Evolutionary conservation across 2,113 vertebrate genomes (phyloP).

Genomic region (Litocranius walleri): DNA sequence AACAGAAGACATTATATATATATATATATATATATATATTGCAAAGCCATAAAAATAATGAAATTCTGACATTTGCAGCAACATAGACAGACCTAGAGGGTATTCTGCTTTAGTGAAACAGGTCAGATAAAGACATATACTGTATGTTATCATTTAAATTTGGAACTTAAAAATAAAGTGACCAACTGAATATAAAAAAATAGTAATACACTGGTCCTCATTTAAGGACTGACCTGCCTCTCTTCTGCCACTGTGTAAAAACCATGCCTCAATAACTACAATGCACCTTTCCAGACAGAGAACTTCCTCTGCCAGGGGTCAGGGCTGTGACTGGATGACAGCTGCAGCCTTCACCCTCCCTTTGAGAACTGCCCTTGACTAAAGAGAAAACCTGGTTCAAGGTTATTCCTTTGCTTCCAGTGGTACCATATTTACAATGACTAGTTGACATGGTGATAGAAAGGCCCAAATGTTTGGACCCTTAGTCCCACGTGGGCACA

Average conservation of each 20-base stretch:
- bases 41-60: neutral
- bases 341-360: neutral
- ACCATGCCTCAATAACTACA: neutral
- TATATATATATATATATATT: neutral
- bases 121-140: neutral
- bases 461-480: neutral
- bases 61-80: neutral
- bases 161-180: neutral
- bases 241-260: neutral
- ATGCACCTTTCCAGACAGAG: neutral
- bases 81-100: neutral
- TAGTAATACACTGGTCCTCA: neutral
- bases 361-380: neutral
- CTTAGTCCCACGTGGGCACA: neutral
- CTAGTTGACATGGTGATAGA: neutral
- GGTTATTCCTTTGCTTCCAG: neutral
- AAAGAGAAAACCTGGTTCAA: neutral
- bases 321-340: neutral
- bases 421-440: accelerated
- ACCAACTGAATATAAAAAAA: neutral
- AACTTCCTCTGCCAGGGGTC: no score
- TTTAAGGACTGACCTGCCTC: neutral
- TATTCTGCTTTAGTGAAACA: neutral
- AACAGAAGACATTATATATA: neutral
- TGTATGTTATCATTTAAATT: neutral